Conservation (phyloP, 1,140 invertebrate species). For the Brachionus koreanus region DNA sequence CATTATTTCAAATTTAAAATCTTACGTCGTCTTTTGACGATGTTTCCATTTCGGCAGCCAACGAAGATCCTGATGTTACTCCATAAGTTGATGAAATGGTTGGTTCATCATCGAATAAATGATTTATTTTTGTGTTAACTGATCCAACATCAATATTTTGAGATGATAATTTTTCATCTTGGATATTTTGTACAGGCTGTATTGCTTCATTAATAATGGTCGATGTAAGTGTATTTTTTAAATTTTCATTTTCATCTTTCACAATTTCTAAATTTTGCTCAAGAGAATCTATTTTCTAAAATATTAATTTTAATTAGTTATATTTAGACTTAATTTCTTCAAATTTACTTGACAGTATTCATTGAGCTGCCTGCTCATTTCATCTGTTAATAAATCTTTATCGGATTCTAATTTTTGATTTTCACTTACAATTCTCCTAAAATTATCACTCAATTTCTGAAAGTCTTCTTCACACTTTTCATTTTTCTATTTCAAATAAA, state of each 20-base stretch:
- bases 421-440: background rate
- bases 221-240: background rate
- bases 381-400: background rate
- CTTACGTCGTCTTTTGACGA: conserved; percentile 4
- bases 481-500: background rate
- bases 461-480: conserved; percentile 7
- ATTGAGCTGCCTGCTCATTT: background rate
- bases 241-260: background rate
- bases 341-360: background rate
- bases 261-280: background rate
- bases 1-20: background rate
- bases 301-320: background rate
- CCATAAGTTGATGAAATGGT: background rate
- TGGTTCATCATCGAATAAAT: background rate
- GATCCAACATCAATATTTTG: background rate
- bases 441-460: background rate
- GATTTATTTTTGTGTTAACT: conserved; percentile 14
- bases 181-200: background rate
- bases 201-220: background rate
- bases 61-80: background rate
- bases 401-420: background rate
- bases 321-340: background rate
- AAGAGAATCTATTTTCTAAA: background rate
- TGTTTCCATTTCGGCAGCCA: background rate
- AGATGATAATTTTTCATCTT: background rate